Evolutionary conservation across 2,113 vertebrate genomes (phyloP), one percentile per base, ranked within the genome.

Genomic region (Diglossa brunneiventris): DNA sequence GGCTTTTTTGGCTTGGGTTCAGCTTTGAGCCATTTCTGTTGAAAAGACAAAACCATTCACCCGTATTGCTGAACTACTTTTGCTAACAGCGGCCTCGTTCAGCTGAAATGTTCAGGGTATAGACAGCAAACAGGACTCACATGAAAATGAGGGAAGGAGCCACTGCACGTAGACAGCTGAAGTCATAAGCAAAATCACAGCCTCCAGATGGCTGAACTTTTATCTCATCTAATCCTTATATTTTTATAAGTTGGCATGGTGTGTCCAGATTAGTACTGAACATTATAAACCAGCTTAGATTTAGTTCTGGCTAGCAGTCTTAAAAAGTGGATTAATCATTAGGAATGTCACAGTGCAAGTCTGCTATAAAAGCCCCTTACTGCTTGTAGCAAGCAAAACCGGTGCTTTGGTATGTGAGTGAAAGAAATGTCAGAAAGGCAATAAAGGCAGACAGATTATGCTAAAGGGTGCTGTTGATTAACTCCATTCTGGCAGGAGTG

Each of bases 141-240:
- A 39, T 44, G 87, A 67, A 86, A 92, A 89, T 58, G 75, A 88
- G 84, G 72, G 87, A 95, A 95, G 64, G 82, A 90, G 61, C 67
- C 19, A 27, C 50, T 68, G 87, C 89, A 94, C 9, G 7, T 80
- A 89, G 75, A 89, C 86, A 94, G 87, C 73, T 89, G 79, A 96
- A 97, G 72, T 83, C 93, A 50, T 83, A 82, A 91, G 87, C 87
- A 94, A 93, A 97, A 96, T 87, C 88, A 87, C 16, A 6, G 84
- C 68, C 77, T 93, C 82, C 94, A 98, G 92, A 96, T 91, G 94
- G 82, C 77, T 94, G 68, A 92, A 89, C 87, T 95, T 93, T 95
- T 87, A 96, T 92, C 84, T 92, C 93, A 75, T 79, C 66, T 97
- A 96, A 97, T 92, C 90, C 86, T 90, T 46, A 78, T 69, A 91